Conservation (phyloP, 2,113 vertebrate species). For the Nanorana parkeri region DNA sequence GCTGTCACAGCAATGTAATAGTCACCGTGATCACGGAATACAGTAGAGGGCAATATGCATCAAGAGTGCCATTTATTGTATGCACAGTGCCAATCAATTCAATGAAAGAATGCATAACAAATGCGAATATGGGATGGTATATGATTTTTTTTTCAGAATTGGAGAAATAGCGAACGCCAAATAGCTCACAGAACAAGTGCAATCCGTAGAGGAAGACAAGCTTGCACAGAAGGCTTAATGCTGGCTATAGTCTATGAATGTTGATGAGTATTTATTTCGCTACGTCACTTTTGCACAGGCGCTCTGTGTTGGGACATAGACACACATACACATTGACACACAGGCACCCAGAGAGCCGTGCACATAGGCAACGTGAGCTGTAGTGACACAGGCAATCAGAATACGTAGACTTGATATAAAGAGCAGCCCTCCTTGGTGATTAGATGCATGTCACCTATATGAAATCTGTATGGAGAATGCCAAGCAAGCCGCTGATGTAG, state of each 20-base stretch:
- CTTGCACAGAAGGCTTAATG: constrained; percentile 21
- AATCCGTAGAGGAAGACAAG: not conserved
- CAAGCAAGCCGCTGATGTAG: not conserved
- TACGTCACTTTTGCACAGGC: constrained; percentile 56
- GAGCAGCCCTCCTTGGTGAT: too few relatives aligned
- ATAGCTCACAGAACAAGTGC: constrained; percentile 15
- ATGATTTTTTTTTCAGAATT: too few relatives aligned
- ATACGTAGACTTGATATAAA: not conserved
- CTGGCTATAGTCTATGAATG: constrained; percentile 38
- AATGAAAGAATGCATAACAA: too few relatives aligned
- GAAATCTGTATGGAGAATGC: not conserved
- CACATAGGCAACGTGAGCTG: not conserved
- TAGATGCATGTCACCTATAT: not conserved
- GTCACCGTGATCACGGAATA: not conserved
- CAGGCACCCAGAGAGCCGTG: not conserved
- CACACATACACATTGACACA: constrained; percentile 7
- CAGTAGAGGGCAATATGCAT: too few relatives aligned
- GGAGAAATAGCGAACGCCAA: too few relatives aligned
- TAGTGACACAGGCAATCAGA: not conserved
- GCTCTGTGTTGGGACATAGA: constrained; percentile 39
- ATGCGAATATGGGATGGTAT: too few relatives aligned
- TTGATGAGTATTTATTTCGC: constrained; percentile 43
- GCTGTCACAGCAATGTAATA: not conserved
- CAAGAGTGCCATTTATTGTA: too few relatives aligned
- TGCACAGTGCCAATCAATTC: too few relatives aligned